Base-by-base conservation (phyloP, 1,140 invertebrate genomes). In the Nymphalis io region DNA sequence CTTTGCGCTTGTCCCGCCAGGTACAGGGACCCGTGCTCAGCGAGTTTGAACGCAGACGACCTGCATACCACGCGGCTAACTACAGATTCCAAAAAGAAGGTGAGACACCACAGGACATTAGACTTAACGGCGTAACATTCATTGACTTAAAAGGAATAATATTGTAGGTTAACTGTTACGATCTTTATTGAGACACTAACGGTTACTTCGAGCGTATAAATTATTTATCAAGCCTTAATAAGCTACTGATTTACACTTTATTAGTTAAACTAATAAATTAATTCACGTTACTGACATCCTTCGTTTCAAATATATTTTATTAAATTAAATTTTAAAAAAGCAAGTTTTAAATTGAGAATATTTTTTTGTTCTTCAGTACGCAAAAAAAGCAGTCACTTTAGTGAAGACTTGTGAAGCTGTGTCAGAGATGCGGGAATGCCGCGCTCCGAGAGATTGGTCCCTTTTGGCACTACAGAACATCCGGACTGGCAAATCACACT, bases 341-440 rank as follows among this genome's bases (percentile, higher is more conserved):
- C 40, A n/a, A n/a, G n/a, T n/a, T n/a, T n/a, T n/a, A n/a, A n/a
- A n/a, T n/a, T 46, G 44, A 48, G 18, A 55, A 40, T 11, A 65
- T 69, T 38, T 57, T 61, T 44, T 65, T 42, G 42, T 33, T 83
- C 89, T 59, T 5, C 83, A 93, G 91, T 92, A 89, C 58, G 90
- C 92, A 33, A 92, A 96, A 94, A 92, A 93, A 92, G 96, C 97
- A 12, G 93, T 98, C 71, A 98, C 97, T 20, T 87, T 98, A 71
- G 96, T 98, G 72, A 98, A 98, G 92, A 98, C 97, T 13, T 98
- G 97, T 89, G 97, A 98, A 91, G 95, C 96, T 2, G 96, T 96
- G 8, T 94, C 95, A 2, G 96, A 97, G 85, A 97, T 98, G 94
- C 93, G 97, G 74, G 94, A 97, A 79, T 98, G 97, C 84, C 93